A percentile compares a stretch with the other conserved stretches of the same genome.
These are phyloP conservation scores for Vulpes vulpes DNA, from an alignment of 2,113 vertebrate species.

Conservation along the genomic window DNA sequence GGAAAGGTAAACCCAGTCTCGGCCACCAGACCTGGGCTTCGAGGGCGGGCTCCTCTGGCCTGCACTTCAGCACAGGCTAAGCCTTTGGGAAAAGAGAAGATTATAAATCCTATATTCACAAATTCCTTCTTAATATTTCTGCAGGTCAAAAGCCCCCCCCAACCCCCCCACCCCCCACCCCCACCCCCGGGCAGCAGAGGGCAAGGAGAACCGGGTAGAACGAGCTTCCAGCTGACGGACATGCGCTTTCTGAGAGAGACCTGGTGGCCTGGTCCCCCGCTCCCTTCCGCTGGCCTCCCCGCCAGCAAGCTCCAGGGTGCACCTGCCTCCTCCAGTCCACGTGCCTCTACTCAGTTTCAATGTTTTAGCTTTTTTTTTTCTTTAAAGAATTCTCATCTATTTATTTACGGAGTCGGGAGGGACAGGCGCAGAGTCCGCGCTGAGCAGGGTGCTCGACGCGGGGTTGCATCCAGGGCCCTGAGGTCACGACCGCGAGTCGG, in stretches of 20 bases:
- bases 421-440: not conserved
- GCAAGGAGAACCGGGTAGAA: not conserved
- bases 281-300: too few species aligned
- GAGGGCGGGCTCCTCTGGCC: not conserved
- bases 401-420: not conserved
- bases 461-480: not conserved
- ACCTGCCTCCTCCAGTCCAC: not conserved
- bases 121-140: not conserved
- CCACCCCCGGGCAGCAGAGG: not conserved
- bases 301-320: too few species aligned
- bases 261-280: too few species aligned
- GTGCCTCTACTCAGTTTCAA: not conserved
- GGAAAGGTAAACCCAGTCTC: not conserved
- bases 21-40: not conserved
- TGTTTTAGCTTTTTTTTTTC: not conserved
- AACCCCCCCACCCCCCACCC: too few species aligned
- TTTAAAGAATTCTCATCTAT: not conserved
- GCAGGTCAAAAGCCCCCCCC: too few species aligned
- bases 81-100: not conserved
- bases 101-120: not conserved
- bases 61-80: not conserved
- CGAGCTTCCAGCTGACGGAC: not conserved
- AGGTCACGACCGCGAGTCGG: not conserved
- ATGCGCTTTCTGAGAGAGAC: not conserved
- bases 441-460: rapidly evolving